These are phyloP conservation scores for Eugnorisma glareosa DNA, from an alignment of 2,888 invertebrate genomes.

Conservation along the genomic window DNA sequence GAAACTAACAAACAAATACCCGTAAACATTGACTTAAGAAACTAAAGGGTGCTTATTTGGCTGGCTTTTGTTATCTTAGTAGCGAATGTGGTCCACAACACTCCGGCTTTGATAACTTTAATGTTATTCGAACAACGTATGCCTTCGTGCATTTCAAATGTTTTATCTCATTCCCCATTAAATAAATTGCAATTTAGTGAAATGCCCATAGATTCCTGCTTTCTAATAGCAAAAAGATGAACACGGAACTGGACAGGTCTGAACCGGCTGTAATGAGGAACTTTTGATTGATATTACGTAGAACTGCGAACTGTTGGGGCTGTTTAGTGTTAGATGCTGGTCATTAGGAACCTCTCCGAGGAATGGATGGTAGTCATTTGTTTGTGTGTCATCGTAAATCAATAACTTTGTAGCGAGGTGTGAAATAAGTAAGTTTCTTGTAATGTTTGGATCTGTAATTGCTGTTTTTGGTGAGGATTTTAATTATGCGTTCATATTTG, in stretches of 20 bases:
- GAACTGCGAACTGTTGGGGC: slow-evolving; percentile 32
- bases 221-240: slow-evolving; percentile 70
- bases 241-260: slow-evolving; percentile 58
- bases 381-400: slow-evolving; percentile 51
- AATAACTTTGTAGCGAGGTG: slow-evolving; percentile 38
- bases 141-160: slow-evolving; percentile 42
- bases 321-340: slow-evolving; percentile 30
- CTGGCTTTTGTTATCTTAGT: background rate
- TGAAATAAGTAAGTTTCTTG: slow-evolving; percentile 25
- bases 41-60: slow-evolving; percentile 24
- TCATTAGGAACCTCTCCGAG: slow-evolving; percentile 33
- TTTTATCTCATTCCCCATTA: slow-evolving; percentile 55
- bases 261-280: slow-evolving; percentile 65
- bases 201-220: slow-evolving; percentile 60
- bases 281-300: slow-evolving; percentile 68
- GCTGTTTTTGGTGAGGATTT: slow-evolving; percentile 6
- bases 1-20: background rate
- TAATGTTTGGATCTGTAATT: slow-evolving; percentile 4
- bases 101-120: slow-evolving; percentile 30
- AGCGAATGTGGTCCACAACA: slow-evolving; percentile 25
- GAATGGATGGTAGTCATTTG: slow-evolving; percentile 49
- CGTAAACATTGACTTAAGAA: background rate
- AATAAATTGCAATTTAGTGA: slow-evolving; percentile 64
- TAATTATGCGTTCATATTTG: background rate
- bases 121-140: slow-evolving; percentile 26